Base-by-base conservation (phyloP, 2,113 vertebrate species). In the Cyprinodon tularosa region DNA sequence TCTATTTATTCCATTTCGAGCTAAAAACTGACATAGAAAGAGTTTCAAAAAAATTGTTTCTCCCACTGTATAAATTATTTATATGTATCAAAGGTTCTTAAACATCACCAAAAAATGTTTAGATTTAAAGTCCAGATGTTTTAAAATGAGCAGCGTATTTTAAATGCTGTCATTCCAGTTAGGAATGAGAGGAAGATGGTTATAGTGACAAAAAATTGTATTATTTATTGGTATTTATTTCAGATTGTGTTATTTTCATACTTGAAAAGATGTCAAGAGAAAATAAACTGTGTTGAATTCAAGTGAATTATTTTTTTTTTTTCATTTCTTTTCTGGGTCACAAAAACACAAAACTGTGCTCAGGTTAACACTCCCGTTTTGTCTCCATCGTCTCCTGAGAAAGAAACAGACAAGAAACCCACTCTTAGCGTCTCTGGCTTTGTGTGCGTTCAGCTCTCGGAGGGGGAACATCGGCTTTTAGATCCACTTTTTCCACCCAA, bases 181-280 rank as follows among this genome's bases (percentile, higher is more conserved):
- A 45, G 44, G 44, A 45, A 45, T 11, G 44, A 45, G 44, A 45
- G 9, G 44, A 45, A 10, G 44, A 45, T 45, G 44, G 44, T 83
- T 70, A 79, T 74, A 36, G n/a, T 78, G 77, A 79, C 15, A 76
- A 29, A 9, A 83, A 73, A 82, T 74, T 1, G 65, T 59, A 67
- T 71, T 86, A 89, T 87, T 88, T 89, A 88, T 90, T 90, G 64
- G 81, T 90, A 90, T 92, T 92, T 90, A 90, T 92, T 88, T 87
- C 77, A 72, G 44, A 61, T 80, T 64, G 84, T 89, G 77, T 86
- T 88, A 79, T 89, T 89, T 92, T 92, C 83, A 76, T 91, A 84
- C 86, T 88, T 89, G 76, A 71, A 86, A 80, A 84, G 36, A 85
- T 17, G 84, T 87, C 71, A 86, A 82, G 69, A 77, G 62, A 81